Percentiles rank a stretch among this genome's conserved stretches.
These are phyloP conservation scores for Poeciliopsis prolifica DNA, from an alignment of 2,113 vertebrate species.

Conservation along the genomic window DNA sequence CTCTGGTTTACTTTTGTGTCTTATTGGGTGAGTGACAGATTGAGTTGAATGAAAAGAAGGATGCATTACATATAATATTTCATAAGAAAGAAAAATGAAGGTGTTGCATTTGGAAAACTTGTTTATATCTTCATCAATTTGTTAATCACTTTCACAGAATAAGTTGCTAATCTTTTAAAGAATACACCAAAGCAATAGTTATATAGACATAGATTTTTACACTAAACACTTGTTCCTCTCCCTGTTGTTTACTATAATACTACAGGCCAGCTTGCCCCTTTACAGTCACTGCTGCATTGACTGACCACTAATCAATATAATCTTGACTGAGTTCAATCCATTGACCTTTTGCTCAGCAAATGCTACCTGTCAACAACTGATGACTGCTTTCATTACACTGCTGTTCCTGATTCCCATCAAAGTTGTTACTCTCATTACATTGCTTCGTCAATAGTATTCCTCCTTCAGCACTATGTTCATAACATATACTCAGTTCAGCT, in stretches of 20 bases:
- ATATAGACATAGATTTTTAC: not conserved
- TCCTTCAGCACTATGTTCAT: not conserved
- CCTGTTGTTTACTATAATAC: not conserved
- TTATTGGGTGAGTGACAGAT: too few species aligned
- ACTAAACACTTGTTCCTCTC: not conserved
- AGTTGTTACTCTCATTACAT: constrained; percentile 26
- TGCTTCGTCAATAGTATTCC: not conserved
- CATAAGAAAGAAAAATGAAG: not conserved
- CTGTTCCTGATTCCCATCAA: constrained; percentile 23
- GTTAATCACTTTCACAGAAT: not conserved
- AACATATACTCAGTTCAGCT: not conserved
- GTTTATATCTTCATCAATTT: not conserved
- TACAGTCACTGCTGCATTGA: constrained; percentile 38
- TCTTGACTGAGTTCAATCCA: constrained; percentile 55
- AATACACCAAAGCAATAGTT: not conserved
- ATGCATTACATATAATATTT: not conserved
- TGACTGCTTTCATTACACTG: constrained; percentile 45
- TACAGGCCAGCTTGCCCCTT: constrained; percentile 18
- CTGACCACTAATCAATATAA: constrained; percentile 56
- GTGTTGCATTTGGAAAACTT: not conserved
- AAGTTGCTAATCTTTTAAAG: constrained; percentile 12
- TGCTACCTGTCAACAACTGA: constrained; percentile 52
- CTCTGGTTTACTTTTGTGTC: too few species aligned
- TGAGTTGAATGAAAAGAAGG: too few species aligned
- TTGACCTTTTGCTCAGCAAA: constrained; percentile 54